Evolutionary conservation across 2,113 vertebrate genomes (phyloP).

Genomic region (Gobiocypris rarus): DNA sequence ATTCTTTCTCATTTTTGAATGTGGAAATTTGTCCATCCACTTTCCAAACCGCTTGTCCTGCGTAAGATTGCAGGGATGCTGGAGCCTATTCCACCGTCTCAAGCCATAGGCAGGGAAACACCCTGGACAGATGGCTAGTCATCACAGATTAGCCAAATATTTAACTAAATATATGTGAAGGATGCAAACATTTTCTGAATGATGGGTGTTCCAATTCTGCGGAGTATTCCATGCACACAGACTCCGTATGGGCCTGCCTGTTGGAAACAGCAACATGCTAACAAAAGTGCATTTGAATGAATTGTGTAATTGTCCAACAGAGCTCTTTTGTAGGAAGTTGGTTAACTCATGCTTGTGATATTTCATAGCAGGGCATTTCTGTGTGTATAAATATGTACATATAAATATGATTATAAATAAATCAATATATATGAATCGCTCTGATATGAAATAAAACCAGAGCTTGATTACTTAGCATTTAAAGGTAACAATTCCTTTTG

Average conservation of each 20-base stretch:
- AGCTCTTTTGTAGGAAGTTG: background rate
- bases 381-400: conserved; percentile 47
- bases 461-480: background rate
- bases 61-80: background rate
- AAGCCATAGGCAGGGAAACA: background rate
- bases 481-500: conserved; percentile 44
- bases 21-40: background rate
- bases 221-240: background rate
- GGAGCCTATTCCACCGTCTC: background rate
- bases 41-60: background rate
- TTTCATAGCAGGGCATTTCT: background rate
- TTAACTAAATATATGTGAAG: background rate
- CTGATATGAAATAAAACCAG: background rate
- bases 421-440: background rate
- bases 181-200: background rate
- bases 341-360: conserved; percentile 19
- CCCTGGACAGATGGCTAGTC: background rate
- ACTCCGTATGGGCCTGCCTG: background rate
- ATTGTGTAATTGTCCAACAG: conserved; percentile 13
- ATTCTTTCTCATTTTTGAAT: background rate
- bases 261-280: conserved; percentile 28
- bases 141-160: background rate
- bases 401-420: conserved; percentile 30
- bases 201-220: background rate
- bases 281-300: conserved; percentile 31